phyloP scores from a whole-genome alignment of 2,888 invertebrate species.

The Harpagoxenus sublaevis region DNA sequence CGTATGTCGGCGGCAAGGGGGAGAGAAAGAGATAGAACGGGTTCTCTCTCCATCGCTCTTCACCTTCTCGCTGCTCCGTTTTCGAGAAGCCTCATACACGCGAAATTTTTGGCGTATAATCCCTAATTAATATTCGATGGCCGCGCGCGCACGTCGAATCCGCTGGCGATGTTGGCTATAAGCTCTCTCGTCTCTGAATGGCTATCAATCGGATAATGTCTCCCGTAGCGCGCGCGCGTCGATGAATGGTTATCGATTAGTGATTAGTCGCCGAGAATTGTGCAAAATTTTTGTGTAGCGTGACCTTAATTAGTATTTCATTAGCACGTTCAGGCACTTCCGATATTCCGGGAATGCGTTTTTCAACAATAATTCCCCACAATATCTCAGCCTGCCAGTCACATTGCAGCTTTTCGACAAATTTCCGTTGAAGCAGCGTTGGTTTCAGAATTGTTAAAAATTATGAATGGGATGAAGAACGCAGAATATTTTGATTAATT shows the following conservation, averaged over 20 bases:
- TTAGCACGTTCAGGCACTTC: neutral
- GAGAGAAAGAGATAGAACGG: neutral
- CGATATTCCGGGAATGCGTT: neutral
- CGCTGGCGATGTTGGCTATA: neutral
- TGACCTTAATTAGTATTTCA: conserved; percentile 44
- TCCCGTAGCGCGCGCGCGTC: neutral
- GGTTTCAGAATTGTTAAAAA: neutral
- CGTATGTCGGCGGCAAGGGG: neutral
- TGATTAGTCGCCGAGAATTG: conserved; percentile 31
- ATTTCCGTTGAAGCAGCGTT: neutral
- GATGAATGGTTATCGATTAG: conserved; percentile 40
- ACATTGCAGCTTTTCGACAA: neutral
- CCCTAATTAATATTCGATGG: conserved; percentile 41
- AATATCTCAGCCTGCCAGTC: neutral
- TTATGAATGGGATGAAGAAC: neutral
- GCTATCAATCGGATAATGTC: conserved; percentile 39
- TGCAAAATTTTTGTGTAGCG: conserved; percentile 18
- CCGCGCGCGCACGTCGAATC: neutral
- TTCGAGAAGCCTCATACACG: neutral
- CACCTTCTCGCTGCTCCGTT: neutral
- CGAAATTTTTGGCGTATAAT: conserved; percentile 26
- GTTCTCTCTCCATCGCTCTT: neutral
- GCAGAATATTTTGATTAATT: conserved; percentile 1
- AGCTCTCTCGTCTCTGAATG: conserved; percentile 5
- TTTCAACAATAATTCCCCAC: conserved; percentile 19